phyloP scores from a whole-genome alignment of 2,888 invertebrate species.

The Alcis repandata region DNA sequence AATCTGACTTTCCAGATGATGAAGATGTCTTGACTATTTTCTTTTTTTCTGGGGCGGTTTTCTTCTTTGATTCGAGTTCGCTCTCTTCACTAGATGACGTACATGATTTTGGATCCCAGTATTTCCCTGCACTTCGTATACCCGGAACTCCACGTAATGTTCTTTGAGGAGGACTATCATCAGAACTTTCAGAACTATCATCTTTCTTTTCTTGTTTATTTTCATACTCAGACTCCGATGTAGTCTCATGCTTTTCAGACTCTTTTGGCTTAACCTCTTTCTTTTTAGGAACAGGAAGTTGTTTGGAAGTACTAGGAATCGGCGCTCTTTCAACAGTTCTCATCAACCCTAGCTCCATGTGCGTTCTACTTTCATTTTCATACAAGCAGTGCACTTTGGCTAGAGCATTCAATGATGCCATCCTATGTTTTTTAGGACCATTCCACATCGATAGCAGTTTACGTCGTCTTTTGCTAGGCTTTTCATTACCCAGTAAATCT shows the following conservation, averaged over 20 bases:
- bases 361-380: slow-evolving; percentile 94
- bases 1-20: slow-evolving; percentile 77
- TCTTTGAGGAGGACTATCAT: slow-evolving; percentile 86
- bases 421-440: slow-evolving; percentile 93
- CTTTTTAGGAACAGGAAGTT: slow-evolving; percentile 68
- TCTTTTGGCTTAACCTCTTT: slow-evolving; percentile 78
- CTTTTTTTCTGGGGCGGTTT: slow-evolving; percentile 74
- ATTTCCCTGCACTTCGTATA: slow-evolving; percentile 91
- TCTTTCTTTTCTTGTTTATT: slow-evolving; percentile 75
- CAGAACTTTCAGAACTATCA: slow-evolving; percentile 81
- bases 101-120: slow-evolving; percentile 93
- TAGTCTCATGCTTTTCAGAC: slow-evolving; percentile 75
- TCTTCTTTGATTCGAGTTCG: slow-evolving; percentile 79
- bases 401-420: slow-evolving; percentile 95
- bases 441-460: slow-evolving; percentile 90
- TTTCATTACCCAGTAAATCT: slow-evolving; percentile 71
- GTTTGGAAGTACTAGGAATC: slow-evolving; percentile 84
- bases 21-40: slow-evolving; percentile 68
- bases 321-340: slow-evolving; percentile 79
- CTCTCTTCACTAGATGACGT: slow-evolving; percentile 88
- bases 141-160: slow-evolving; percentile 91
- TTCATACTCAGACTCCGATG: slow-evolving; percentile 84
- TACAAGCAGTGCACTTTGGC: slow-evolving; percentile 97
- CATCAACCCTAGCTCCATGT: slow-evolving; percentile 87
- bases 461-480: slow-evolving; percentile 83